Evolutionary conservation across 2,797 vertebrate genomes (phyloP).

Genomic region (Anguilla marmorata): DNA sequence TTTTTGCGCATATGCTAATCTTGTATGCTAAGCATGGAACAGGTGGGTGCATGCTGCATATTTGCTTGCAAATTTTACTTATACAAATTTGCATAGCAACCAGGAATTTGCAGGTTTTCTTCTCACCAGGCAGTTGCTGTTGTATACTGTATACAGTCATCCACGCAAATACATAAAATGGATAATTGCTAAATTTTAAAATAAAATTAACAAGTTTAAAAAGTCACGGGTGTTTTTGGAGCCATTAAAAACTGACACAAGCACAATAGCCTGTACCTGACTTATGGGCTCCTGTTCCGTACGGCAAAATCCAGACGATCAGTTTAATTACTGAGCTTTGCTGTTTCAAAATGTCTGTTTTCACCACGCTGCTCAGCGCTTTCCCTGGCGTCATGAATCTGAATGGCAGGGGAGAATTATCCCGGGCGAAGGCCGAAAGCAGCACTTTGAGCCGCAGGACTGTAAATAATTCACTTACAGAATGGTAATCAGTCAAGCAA

Average conservation of each 20-base stretch:
- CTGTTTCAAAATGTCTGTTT: slow-evolving; percentile 32
- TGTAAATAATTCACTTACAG: slow-evolving; percentile 39
- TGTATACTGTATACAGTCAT: neutral
- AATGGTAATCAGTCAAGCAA: slow-evolving; percentile 24
- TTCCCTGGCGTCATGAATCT: neutral
- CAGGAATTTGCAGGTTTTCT: neutral
- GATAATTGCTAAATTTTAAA: neutral
- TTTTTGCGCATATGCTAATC: neutral
- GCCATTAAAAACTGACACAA: neutral
- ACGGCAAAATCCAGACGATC: neutral
- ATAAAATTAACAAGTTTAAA: neutral
- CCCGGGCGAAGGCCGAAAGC: slow-evolving; percentile 13
- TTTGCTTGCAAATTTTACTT: too few species aligned
- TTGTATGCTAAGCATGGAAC: neutral
- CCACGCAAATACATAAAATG: too few species aligned
- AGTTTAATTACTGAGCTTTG: slow-evolving; percentile 10
- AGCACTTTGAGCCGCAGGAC: slow-evolving; percentile 15
- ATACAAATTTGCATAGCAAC: neutral
- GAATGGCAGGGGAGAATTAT: slow-evolving; percentile 21
- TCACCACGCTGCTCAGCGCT: neutral
- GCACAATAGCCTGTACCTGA: neutral
- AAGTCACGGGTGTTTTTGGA: neutral
- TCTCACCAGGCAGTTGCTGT: neutral
- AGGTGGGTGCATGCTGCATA: neutral
- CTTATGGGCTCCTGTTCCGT: neutral